Conservation (phyloP, 2,113 vertebrate genomes). For the Odontesthes bonariensis region DNA sequence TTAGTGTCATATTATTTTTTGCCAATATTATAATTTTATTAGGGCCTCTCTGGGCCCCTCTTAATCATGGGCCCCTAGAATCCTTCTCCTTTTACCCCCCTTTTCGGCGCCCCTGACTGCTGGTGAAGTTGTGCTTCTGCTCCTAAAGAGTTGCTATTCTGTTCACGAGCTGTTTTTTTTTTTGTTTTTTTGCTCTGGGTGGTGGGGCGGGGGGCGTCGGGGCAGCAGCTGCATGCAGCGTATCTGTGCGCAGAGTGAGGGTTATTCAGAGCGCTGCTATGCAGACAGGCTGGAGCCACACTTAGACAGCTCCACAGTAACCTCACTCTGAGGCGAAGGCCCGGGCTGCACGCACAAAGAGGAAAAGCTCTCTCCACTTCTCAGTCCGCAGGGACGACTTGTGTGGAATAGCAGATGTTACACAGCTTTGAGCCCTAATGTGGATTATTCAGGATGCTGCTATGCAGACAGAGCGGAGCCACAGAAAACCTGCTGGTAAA, state of each 20-base stretch:
- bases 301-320: conserved; percentile 59
- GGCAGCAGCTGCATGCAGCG: conserved; percentile 55
- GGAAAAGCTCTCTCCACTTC: conserved; percentile 15
- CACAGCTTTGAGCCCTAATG: conserved; percentile 53
- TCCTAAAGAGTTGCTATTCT: not conserved
- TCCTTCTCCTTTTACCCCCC: too few species aligned
- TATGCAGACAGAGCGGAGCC: conserved; percentile 74
- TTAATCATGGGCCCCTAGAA: too few species aligned
- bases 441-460: conserved; percentile 67
- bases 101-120: too few species aligned
- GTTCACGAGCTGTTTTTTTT: conserved; percentile 11
- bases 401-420: conserved; percentile 58
- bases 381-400: conserved; percentile 17
- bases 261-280: conserved; percentile 77
- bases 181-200: conserved; percentile 23
- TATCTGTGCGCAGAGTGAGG: conserved; percentile 39
- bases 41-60: too few species aligned
- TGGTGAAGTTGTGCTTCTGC: not conserved
- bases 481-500: conserved; percentile 50
- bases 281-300: conserved; percentile 79
- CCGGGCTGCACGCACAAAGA: conserved; percentile 26
- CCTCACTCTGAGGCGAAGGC: conserved; percentile 32
- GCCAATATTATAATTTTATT: too few species aligned
- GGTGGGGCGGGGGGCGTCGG: not conserved
- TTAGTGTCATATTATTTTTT: too few species aligned